These are phyloP conservation scores for Eudemis profundana DNA, from an alignment of 2,888 invertebrate species.

Conservation along the genomic window DNA sequence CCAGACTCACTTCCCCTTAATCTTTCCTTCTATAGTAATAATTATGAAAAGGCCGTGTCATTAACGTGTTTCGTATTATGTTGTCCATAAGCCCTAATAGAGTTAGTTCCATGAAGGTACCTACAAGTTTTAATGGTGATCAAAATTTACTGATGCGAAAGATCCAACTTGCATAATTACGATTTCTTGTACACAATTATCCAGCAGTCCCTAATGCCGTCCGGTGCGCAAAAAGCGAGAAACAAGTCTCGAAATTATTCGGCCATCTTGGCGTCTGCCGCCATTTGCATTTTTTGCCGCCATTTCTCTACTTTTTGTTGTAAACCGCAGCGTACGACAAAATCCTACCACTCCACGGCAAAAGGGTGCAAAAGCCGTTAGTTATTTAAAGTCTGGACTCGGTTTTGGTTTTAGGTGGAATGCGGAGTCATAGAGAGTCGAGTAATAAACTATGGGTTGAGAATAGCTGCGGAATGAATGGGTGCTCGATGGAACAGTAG, in stretches of 20 bases:
- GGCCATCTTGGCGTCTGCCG: constrained; percentile 29
- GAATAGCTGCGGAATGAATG: constrained; percentile 13
- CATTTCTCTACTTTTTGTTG: constrained; percentile 31
- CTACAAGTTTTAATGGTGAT: too few species aligned
- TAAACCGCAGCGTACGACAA: constrained; percentile 17
- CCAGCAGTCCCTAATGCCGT: neutral
- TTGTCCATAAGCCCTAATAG: too few species aligned
- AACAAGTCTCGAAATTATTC: constrained; percentile 25
- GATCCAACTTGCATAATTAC: neutral
- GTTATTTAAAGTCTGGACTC: neutral
- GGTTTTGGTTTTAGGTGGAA: neutral
- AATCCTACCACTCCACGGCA: neutral
- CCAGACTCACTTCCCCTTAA: too few species aligned
- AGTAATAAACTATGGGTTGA: constrained; percentile 10
- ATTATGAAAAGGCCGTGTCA: too few species aligned
- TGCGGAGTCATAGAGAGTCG: neutral
- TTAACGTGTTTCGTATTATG: too few species aligned
- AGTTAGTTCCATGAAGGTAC: too few species aligned
- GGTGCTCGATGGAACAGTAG: neutral
- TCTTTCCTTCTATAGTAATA: too few species aligned
- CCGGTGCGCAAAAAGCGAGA: constrained; percentile 10
- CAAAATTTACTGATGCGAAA: neutral
- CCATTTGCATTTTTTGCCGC: constrained; percentile 39
- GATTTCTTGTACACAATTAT: neutral
- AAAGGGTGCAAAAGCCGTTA: too few species aligned